Evolutionary conservation across 2,113 vertebrate genomes (phyloP).

Genomic region (Eulemur rufifrons): DNA sequence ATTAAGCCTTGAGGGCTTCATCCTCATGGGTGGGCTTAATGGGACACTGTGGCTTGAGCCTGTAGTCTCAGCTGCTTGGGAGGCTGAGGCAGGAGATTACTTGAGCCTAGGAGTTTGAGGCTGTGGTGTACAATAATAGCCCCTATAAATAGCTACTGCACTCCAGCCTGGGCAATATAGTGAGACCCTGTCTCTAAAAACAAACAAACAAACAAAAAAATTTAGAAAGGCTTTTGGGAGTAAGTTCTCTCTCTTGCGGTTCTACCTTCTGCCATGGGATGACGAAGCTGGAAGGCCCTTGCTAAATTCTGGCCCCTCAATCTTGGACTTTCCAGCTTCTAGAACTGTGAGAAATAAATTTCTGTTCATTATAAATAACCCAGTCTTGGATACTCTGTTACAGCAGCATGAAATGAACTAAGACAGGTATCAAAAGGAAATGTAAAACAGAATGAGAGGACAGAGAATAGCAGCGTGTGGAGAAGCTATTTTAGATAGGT

Average conservation of each 20-base stretch:
- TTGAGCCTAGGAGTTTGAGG: neutral
- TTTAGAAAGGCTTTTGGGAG: neutral
- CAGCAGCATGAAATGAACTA: neutral
- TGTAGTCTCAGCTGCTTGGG: neutral
- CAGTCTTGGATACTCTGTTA: neutral
- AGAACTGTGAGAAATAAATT: neutral
- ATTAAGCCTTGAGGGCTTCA: neutral
- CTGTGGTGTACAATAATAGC: neutral
- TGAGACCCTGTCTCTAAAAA: neutral
- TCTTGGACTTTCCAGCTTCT: neutral
- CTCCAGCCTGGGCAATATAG: neutral
- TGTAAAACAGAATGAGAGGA: neutral
- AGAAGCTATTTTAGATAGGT: constrained; percentile 3
- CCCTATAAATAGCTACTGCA: neutral
- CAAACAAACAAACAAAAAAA: neutral
- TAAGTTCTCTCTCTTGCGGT: neutral
- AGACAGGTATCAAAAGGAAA: neutral
- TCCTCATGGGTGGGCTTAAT: neutral
- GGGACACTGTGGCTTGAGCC: neutral
- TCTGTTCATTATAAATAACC: neutral
- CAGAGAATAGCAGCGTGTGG: neutral
- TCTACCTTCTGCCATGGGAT: neutral
- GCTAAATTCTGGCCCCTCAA: neutral
- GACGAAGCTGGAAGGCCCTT: neutral
- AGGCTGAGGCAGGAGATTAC: neutral